Percentiles rank a stretch among this genome's conserved stretches.
These are phyloP conservation scores for Caprella mutica DNA, from an alignment of 2,888 invertebrate genomes.

Conservation along the genomic window DNA sequence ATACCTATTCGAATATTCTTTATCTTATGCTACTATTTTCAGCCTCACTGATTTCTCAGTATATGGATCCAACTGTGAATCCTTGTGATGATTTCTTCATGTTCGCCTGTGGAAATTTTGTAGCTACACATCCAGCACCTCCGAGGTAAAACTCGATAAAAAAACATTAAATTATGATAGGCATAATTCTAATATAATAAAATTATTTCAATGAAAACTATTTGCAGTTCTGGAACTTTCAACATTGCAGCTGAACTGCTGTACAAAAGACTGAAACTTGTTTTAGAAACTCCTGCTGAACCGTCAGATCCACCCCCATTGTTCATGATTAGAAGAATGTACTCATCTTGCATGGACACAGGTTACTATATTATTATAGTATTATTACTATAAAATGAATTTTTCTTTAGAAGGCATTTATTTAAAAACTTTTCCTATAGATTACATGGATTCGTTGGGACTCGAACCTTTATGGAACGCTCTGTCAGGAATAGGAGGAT, in stretches of 20 bases:
- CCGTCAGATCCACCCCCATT: constrained; percentile 14
- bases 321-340: constrained; percentile 13
- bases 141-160: not conserved
- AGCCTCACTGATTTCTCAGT: constrained; percentile 18
- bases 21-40: too few relatives aligned
- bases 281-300: constrained; percentile 12
- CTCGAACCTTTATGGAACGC: constrained; percentile 17
- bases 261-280: constrained; percentile 3
- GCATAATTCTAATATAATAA: not conserved
- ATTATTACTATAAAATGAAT: not conserved
- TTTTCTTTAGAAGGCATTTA: not conserved
- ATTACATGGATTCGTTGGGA: constrained; percentile 20
- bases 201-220: not conserved
- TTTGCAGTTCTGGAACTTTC: not conserved
- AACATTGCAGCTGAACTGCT: constrained; percentile 4
- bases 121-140: constrained; percentile 15
- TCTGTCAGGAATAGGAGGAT: constrained; percentile 18
- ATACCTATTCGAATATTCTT: too few relatives aligned
- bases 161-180: too few relatives aligned
- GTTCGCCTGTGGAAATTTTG: constrained; percentile 26
- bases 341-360: constrained; percentile 20
- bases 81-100: constrained; percentile 29
- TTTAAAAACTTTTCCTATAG: not conserved
- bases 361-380: too few relatives aligned
- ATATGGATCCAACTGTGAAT: constrained; percentile 22